Conservation (phyloP, 1,140 invertebrate genomes). For the Idris sp. region DNA sequence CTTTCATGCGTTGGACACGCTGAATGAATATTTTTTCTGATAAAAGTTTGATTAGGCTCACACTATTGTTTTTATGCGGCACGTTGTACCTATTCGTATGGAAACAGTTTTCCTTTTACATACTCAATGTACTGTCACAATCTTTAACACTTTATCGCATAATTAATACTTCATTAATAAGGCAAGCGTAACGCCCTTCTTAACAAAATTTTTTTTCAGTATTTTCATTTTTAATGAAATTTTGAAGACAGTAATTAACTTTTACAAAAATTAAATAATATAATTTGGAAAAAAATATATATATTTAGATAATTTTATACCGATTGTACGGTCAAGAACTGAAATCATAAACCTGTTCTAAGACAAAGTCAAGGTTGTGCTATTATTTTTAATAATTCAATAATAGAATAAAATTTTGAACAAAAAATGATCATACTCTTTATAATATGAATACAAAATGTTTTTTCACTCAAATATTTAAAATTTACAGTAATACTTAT, state of each 20-base stretch:
- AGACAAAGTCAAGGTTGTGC: constrained; percentile 1
- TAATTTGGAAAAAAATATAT: not conserved
- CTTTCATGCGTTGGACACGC: not conserved
- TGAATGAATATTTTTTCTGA: not conserved
- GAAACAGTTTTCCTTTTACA: constrained; percentile 15
- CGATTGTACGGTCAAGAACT: not conserved
- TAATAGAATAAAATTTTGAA: too few species aligned
- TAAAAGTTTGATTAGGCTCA: not conserved
- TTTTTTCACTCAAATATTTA: too few species aligned
- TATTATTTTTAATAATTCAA: not conserved
- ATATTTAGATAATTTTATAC: not conserved
- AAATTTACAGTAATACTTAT: too few species aligned
- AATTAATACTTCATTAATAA: constrained; percentile 9
- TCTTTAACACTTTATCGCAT: constrained; percentile 14
- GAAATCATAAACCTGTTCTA: not conserved
- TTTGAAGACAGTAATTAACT: too few species aligned
- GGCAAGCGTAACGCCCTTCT: not conserved
- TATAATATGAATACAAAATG: too few species aligned
- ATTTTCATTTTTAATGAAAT: too few species aligned
- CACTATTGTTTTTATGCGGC: constrained; percentile 1
- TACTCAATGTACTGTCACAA: constrained; percentile 18
- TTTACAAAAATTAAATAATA: not conserved
- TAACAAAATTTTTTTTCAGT: too few species aligned
- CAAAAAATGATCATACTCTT: too few species aligned
- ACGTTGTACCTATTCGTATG: too few species aligned